Percentiles rank a stretch among this genome's conserved stretches.
Conservation (phyloP, 2,797 vertebrate genomes). For the Manis javanica region DNA sequence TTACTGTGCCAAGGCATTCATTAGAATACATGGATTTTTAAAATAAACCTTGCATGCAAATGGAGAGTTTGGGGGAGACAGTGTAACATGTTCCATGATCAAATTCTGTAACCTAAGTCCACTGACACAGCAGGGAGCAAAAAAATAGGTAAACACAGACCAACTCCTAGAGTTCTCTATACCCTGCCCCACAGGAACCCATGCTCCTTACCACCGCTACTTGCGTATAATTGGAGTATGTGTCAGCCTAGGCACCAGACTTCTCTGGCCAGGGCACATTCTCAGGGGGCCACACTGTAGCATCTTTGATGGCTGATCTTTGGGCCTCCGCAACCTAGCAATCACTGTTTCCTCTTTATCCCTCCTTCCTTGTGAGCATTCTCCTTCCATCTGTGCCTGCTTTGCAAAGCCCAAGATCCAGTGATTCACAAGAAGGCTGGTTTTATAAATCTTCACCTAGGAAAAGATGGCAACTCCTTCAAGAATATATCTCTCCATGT, state of each 20-base stretch:
- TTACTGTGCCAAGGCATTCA: neutral
- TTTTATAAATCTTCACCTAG: neutral
- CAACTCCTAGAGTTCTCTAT: neutral
- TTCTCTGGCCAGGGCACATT: neutral
- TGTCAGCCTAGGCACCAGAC: neutral
- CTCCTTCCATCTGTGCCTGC: neutral
- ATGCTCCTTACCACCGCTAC: neutral
- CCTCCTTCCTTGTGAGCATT: neutral
- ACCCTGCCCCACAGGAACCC: neutral
- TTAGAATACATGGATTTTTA: neutral
- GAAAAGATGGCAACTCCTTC: neutral
- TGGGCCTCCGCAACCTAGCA: neutral
- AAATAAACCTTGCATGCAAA: neutral
- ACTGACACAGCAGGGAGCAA: neutral
- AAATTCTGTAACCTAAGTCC: neutral
- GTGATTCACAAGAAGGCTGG: neutral
- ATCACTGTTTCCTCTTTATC: neutral
- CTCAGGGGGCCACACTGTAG: neutral
- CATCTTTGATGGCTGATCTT: neutral
- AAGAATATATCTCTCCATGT: neutral
- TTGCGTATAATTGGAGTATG: neutral
- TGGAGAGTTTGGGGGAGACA: neutral
- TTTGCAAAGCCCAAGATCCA: neutral
- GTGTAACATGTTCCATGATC: neutral
- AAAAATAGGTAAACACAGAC: neutral